Percentiles rank a stretch among this genome's conserved stretches.
phyloP scores from a whole-genome alignment of 2,888 invertebrate genomes.

The Ophion ventricosus region DNA sequence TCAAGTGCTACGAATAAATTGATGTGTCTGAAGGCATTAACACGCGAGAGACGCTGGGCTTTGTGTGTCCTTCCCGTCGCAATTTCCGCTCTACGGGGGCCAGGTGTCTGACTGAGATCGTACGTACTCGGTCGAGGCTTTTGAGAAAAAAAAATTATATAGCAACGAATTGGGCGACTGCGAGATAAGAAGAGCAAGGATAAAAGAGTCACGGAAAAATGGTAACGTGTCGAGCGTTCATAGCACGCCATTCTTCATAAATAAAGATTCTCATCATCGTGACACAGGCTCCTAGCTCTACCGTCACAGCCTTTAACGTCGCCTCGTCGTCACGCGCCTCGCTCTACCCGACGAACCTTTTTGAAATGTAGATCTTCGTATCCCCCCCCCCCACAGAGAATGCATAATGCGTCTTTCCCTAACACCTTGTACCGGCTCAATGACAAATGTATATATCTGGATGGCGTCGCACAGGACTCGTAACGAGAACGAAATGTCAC shows the following conservation, averaged over 20 bases:
- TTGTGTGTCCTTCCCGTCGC: slow-evolving; percentile 13
- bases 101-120: not conserved
- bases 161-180: slow-evolving; percentile 37
- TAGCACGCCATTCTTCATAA: slow-evolving; percentile 72
- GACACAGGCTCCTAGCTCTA: slow-evolving; percentile 54
- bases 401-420: slow-evolving; percentile 69
- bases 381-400: slow-evolving; percentile 74
- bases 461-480: slow-evolving; percentile 5
- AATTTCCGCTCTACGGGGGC: slow-evolving; percentile 33
- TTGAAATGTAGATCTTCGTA: slow-evolving; percentile 73
- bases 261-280: slow-evolving; percentile 75
- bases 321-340: slow-evolving; percentile 55
- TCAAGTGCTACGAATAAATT: not conserved
- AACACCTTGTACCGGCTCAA: slow-evolving; percentile 13
- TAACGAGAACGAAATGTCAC: not conserved
- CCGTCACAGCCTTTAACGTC: slow-evolving; percentile 54
- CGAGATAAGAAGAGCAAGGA: not conserved
- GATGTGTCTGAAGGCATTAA: slow-evolving; percentile 5
- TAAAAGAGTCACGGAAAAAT: slow-evolving; percentile 66
- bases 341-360: slow-evolving; percentile 71
- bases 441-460: slow-evolving; percentile 5
- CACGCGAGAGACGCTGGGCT: not conserved
- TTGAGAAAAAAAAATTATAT: slow-evolving; percentile 29
- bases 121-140: not conserved
- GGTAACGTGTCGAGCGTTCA: slow-evolving; percentile 70